phyloP scores from a whole-genome alignment of 2,797 vertebrate genomes.

The Peromyscus eremicus region DNA sequence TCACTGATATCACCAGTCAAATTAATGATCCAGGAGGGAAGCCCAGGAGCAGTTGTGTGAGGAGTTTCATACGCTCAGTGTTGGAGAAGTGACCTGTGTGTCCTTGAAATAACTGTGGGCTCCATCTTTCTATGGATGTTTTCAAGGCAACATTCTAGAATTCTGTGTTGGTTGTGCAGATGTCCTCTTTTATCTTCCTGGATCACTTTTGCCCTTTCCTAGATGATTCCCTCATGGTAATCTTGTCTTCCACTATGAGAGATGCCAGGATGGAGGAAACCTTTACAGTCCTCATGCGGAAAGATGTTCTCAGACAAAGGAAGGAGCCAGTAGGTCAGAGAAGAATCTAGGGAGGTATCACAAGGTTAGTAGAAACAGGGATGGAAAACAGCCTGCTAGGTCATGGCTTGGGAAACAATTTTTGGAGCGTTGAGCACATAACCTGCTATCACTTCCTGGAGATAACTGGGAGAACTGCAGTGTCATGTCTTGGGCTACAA shows the following conservation, averaged over 20 bases:
- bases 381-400: not conserved
- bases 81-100: not conserved
- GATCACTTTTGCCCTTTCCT: not conserved
- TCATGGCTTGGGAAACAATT: not conserved
- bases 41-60: not conserved
- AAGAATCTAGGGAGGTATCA: not conserved
- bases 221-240: not conserved
- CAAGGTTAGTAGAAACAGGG: not conserved
- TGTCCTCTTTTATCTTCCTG: not conserved
- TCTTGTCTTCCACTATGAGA: not conserved
- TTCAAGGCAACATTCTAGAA: not conserved
- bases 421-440: not conserved
- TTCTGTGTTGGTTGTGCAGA: not conserved
- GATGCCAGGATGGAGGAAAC: not conserved
- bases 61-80: not conserved
- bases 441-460: not conserved
- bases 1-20: not conserved
- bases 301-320: not conserved
- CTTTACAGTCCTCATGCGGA: not conserved
- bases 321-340: not conserved
- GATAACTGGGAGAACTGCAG: not conserved
- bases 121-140: not conserved
- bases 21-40: not conserved
- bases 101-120: not conserved
- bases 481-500: not conserved